These are phyloP conservation scores for Sceloporus undulatus DNA, from an alignment of 2,113 vertebrate species.

Conservation along the genomic window DNA sequence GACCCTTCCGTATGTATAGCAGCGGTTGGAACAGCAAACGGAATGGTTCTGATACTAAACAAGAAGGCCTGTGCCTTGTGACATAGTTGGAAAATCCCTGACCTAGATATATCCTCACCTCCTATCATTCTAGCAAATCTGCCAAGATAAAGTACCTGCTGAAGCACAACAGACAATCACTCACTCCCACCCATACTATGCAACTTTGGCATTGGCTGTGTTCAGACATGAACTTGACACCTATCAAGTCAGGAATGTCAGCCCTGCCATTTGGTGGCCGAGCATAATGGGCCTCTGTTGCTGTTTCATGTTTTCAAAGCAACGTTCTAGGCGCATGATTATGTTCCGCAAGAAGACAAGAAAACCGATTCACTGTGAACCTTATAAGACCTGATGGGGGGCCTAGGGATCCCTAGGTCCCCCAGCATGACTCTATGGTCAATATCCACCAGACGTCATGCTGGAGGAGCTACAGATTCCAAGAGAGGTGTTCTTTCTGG, in stretches of 20 bases:
- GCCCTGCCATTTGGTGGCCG: neutral
- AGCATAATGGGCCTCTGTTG: neutral
- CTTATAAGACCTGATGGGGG: too few species aligned
- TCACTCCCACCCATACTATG: neutral
- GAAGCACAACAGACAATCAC: neutral
- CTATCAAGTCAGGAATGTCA: neutral
- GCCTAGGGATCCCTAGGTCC: too few species aligned
- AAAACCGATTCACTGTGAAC: too few species aligned
- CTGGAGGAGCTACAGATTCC: too few species aligned
- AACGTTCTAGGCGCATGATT: neutral
- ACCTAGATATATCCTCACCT: neutral
- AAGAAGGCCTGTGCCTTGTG: neutral
- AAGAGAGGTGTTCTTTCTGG: too few species aligned
- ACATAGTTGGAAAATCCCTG: neutral
- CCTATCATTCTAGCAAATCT: neutral
- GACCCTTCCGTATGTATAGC: too few species aligned
- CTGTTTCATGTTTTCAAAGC: neutral
- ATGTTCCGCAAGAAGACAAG: neutral
- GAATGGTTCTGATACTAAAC: too few species aligned
- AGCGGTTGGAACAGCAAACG: neutral
- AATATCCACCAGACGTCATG: too few species aligned
- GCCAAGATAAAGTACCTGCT: neutral
- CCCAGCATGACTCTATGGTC: too few species aligned
- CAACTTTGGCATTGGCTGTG: neutral
- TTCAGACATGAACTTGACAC: slow-evolving; percentile 6